Evolutionary conservation across 2,888 invertebrate genomes (phyloP).

Genomic region (Pegoplata infirma): DNA sequence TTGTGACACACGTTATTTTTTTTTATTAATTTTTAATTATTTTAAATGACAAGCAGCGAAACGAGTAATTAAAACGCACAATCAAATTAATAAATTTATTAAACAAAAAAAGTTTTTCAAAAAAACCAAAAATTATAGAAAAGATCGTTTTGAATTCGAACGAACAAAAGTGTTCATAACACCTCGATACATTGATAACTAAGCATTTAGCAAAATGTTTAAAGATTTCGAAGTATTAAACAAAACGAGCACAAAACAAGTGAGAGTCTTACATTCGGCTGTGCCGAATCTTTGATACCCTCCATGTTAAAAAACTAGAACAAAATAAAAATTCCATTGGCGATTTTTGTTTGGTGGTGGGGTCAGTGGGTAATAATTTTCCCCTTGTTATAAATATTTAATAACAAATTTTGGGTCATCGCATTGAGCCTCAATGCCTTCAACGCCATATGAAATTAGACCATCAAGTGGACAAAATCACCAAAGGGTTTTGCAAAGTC

Average conservation of each 20-base stretch:
- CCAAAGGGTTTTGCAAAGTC: too few relatives aligned
- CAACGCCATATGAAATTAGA: too few relatives aligned
- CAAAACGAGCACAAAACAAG: neutral
- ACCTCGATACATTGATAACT: constrained; percentile 57
- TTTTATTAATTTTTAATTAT: constrained; percentile 15
- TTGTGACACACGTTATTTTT: constrained; percentile 32
- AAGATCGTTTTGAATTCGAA: constrained; percentile 49
- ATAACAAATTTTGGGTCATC: too few relatives aligned
- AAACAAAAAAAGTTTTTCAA: constrained; percentile 1
- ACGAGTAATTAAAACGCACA: constrained; percentile 36
- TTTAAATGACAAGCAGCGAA: constrained; percentile 11
- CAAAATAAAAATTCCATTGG: too few relatives aligned
- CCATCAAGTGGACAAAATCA: too few relatives aligned
- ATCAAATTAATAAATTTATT: constrained; percentile 13
- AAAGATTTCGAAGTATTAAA: constrained; percentile 34
- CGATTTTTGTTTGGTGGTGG: too few relatives aligned
- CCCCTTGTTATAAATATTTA: too few relatives aligned
- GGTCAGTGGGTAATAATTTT: too few relatives aligned
- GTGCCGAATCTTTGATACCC: too few relatives aligned
- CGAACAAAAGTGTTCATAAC: constrained; percentile 49
- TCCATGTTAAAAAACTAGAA: too few relatives aligned
- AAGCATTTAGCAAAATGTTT: constrained; percentile 53
- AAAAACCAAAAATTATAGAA: neutral
- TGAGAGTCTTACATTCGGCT: too few relatives aligned
- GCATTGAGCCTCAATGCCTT: too few relatives aligned